A percentile compares a stretch with the other conserved stretches of the same genome.
phyloP scores from a whole-genome alignment of 2,113 vertebrate genomes.

The Syngnathus typhle region DNA sequence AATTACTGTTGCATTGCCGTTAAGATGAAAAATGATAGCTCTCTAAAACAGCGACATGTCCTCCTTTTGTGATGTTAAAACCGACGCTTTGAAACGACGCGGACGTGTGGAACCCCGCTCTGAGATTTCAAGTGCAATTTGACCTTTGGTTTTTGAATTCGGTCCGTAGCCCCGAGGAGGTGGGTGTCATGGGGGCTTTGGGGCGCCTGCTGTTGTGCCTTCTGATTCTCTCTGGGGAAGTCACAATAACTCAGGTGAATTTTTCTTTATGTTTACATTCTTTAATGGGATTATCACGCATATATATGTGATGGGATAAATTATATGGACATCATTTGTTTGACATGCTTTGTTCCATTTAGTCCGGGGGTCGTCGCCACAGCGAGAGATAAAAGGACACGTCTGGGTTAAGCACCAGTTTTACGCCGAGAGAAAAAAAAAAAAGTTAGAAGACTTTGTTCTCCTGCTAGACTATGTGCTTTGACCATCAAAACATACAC shows the following conservation, averaged over 20 bases:
- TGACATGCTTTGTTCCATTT: too few relatives aligned
- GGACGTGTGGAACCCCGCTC: conserved; percentile 22
- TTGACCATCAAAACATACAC: too few relatives aligned
- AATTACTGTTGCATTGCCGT: conserved; percentile 20
- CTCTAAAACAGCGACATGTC: background rate
- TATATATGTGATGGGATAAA: too few relatives aligned
- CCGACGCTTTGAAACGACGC: background rate
- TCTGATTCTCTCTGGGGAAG: conserved; percentile 49
- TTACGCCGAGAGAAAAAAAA: too few relatives aligned
- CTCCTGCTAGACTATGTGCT: too few relatives aligned
- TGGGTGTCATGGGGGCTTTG: conserved; percentile 29
- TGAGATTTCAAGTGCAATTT: conserved; percentile 35
- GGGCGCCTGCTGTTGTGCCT: conserved; percentile 40
- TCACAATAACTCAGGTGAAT: conserved; percentile 49
- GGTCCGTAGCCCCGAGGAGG: background rate
- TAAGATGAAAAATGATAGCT: conserved; percentile 6
- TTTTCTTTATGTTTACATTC: background rate
- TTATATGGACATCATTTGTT: too few relatives aligned
- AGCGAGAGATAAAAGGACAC: too few relatives aligned
- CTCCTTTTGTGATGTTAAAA: background rate
- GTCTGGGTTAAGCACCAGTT: too few relatives aligned
- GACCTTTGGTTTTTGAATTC: conserved; percentile 37
- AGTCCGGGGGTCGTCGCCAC: too few relatives aligned
- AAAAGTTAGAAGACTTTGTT: too few relatives aligned
- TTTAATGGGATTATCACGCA: conserved; percentile 10